A percentile compares a stretch with the other conserved stretches of the same genome.
Conservation (phyloP, 1,140 invertebrate genomes). For the Pissodes strobi region DNA sequence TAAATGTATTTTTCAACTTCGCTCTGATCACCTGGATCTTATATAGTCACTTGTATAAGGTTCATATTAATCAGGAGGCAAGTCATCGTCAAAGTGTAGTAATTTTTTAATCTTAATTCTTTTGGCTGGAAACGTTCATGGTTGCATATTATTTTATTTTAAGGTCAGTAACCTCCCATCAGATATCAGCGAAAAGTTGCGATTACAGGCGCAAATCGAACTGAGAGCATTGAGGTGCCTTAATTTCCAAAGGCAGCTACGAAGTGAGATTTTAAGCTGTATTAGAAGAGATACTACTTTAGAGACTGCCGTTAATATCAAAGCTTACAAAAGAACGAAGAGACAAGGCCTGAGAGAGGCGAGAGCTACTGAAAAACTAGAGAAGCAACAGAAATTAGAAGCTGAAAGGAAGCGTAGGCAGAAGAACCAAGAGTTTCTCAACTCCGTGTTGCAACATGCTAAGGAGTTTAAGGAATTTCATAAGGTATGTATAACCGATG, state of each 20-base stretch:
- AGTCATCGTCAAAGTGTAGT: no score
- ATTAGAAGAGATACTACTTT: constrained; percentile 92
- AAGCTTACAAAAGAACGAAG: constrained; percentile 95
- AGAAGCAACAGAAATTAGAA: constrained; percentile 98
- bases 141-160: background rate
- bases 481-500: constrained; percentile 59
- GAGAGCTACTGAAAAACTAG: constrained; percentile 95
- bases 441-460: constrained; percentile 94
- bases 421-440: constrained; percentile 95
- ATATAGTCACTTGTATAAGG: no score
- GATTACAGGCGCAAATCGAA: constrained; percentile 93
- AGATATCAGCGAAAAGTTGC: constrained; percentile 91
- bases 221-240: constrained; percentile 87
- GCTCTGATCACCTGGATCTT: no score
- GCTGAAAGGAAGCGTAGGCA: constrained; percentile 95
- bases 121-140: no score
- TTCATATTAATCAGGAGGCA: no score
- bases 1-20: no score
- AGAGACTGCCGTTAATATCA: constrained; percentile 95
- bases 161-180: constrained; percentile 77
- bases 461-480: constrained; percentile 98
- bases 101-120: no score
- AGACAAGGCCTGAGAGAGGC: constrained; percentile 92
- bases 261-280: constrained; percentile 83
- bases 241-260: constrained; percentile 92